phyloP scores from a whole-genome alignment of 1,140 invertebrate genomes.

The Goniozus legneri region DNA sequence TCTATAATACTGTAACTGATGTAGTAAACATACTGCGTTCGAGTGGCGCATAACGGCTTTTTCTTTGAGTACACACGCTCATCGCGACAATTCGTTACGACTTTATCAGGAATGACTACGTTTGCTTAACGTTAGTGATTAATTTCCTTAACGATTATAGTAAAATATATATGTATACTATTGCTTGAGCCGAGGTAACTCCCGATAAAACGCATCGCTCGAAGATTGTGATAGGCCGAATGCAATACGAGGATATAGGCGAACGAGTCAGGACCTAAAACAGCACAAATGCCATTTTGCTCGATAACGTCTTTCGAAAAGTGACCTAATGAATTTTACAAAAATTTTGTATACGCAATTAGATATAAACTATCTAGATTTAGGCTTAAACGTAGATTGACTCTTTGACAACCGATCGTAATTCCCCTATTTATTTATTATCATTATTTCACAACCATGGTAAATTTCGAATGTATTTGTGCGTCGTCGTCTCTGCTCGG shows the following conservation, averaged over 20 bases:
- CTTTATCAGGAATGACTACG: too few species aligned
- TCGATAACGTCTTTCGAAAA: constrained; percentile 1
- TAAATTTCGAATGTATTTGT: not conserved
- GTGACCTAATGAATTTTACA: not conserved
- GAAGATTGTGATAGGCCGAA: constrained; percentile 21
- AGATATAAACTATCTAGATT: not conserved
- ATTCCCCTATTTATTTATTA: too few species aligned
- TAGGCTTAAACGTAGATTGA: not conserved
- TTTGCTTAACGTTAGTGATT: too few species aligned
- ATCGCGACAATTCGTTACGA: too few species aligned
- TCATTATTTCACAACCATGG: not conserved
- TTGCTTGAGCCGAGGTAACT: constrained; percentile 31
- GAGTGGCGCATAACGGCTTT: too few species aligned
- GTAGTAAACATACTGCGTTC: too few species aligned
- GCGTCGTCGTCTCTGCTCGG: not conserved
- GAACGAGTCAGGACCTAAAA: constrained; percentile 5
- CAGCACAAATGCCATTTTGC: constrained; percentile 10
- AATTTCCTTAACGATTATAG: too few species aligned
- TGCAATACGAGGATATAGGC: constrained; percentile 9
- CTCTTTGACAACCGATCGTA: not conserved
- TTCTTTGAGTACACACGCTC: too few species aligned
- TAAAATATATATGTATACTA: constrained; percentile 27
- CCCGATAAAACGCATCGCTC: constrained; percentile 17
- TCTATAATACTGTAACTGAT: too few species aligned
- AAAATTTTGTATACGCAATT: not conserved